phyloP scores from a whole-genome alignment of 2,797 vertebrate species.

The Danio albolineatus region DNA sequence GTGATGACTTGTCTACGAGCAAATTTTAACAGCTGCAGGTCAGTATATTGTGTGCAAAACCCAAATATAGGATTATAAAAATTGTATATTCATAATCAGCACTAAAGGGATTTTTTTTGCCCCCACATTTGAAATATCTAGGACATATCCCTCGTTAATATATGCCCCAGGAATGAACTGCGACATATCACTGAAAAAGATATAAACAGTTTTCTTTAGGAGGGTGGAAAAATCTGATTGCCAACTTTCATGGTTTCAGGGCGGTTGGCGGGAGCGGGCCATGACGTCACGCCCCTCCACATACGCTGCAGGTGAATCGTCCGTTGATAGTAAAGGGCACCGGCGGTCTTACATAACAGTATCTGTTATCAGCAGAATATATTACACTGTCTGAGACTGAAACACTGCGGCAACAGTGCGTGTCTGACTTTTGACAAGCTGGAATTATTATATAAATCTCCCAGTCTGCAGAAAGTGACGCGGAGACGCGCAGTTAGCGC shows the following conservation, averaged over 20 bases:
- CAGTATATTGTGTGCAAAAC: neutral
- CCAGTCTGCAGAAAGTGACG: neutral
- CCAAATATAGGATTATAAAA: neutral
- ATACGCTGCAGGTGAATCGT: conserved; percentile 19
- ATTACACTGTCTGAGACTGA: neutral
- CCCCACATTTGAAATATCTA: neutral
- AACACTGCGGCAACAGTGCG: conserved; percentile 14
- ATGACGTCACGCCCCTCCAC: conserved; percentile 1
- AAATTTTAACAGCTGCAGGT: neutral
- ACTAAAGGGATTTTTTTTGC: neutral
- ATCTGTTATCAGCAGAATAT: neutral
- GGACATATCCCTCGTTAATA: neutral
- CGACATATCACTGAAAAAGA: neutral
- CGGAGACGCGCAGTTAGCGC: neutral
- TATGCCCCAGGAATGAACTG: neutral
- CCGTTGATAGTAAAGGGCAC: conserved; percentile 16
- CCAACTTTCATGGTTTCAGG: neutral
- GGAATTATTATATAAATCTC: neutral
- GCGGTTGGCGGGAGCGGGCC: neutral
- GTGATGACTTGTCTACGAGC: neutral
- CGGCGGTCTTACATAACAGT: conserved; percentile 3
- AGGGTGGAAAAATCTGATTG: neutral
- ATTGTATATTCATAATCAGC: neutral
- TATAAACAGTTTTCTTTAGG: neutral
- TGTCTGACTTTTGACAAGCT: neutral